Percentiles rank a stretch among this genome's conserved stretches.
These are phyloP conservation scores for Trissolcus brochymenae DNA, from an alignment of 2,888 invertebrate species.

Conservation along the genomic window DNA sequence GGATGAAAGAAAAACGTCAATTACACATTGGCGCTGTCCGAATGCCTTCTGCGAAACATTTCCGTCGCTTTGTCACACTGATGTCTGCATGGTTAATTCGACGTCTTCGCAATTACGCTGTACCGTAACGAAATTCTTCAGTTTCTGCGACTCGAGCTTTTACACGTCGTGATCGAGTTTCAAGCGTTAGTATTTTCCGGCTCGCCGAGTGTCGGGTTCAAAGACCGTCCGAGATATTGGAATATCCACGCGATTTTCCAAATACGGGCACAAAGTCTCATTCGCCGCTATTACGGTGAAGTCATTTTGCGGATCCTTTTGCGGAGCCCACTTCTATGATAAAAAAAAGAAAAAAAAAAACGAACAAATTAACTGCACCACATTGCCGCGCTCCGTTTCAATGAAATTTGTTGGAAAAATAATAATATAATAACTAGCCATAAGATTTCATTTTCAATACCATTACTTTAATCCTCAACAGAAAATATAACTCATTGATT, in stretches of 20 bases:
- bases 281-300: not conserved
- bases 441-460: too few relatives aligned
- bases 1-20: not conserved
- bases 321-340: too few relatives aligned
- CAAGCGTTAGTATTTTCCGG: conserved; percentile 53
- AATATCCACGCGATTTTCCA: conserved; percentile 33
- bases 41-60: not conserved
- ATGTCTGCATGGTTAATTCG: conserved; percentile 3
- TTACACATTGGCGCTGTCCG: not conserved
- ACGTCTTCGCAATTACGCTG: conserved; percentile 30
- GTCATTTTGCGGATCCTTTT: too few relatives aligned
- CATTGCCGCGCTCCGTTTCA: too few relatives aligned
- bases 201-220: conserved; percentile 48
- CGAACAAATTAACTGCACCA: too few relatives aligned
- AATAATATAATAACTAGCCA: too few relatives aligned
- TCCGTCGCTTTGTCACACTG: not conserved
- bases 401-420: too few relatives aligned
- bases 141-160: not conserved
- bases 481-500: too few relatives aligned
- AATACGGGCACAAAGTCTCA: conserved; percentile 7
- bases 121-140: conserved; percentile 30
- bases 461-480: too few relatives aligned
- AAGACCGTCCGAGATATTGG: conserved; percentile 30
- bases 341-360: too few relatives aligned
- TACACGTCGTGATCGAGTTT: conserved; percentile 46